Evolutionary conservation across 2,888 invertebrate species (phyloP).

Genomic region (Vesta saturnalis): DNA sequence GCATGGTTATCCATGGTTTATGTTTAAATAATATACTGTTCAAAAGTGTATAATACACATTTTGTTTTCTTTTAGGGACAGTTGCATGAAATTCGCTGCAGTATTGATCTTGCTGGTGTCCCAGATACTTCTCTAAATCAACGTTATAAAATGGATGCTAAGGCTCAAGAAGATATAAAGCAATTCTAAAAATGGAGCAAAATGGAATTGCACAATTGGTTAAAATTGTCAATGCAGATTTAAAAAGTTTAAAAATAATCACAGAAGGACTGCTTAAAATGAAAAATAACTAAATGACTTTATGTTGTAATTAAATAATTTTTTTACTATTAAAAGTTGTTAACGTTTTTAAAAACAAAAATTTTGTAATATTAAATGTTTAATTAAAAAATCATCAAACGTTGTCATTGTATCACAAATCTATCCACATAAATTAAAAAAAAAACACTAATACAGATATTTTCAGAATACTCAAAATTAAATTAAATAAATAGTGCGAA

Average conservation of each 20-base stretch:
- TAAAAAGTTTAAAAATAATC: constrained; percentile 80
- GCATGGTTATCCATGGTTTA: too few relatives aligned
- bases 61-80: constrained; percentile 76
- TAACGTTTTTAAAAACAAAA: neutral
- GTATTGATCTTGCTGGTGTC: constrained; percentile 76
- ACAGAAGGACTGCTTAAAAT: constrained; percentile 72
- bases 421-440: neutral
- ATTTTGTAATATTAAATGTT: neutral
- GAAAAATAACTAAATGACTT: constrained; percentile 14
- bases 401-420: too few relatives aligned
- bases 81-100: constrained; percentile 89
- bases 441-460: constrained; percentile 10
- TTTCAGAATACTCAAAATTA: constrained; percentile 29
- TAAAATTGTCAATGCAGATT: constrained; percentile 82
- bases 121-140: constrained; percentile 70
- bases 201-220: constrained; percentile 88
- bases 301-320: too few relatives aligned
- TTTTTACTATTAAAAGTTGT: neutral
- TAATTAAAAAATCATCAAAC: neutral
- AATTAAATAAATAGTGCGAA: constrained; percentile 35
- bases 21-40: too few relatives aligned
- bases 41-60: too few relatives aligned
- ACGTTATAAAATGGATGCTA: constrained; percentile 81
- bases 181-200: constrained; percentile 86
- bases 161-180: constrained; percentile 75